These are phyloP conservation scores for Drosophila seguyi DNA, from an alignment of 1,140 invertebrate species.

Conservation along the genomic window DNA sequence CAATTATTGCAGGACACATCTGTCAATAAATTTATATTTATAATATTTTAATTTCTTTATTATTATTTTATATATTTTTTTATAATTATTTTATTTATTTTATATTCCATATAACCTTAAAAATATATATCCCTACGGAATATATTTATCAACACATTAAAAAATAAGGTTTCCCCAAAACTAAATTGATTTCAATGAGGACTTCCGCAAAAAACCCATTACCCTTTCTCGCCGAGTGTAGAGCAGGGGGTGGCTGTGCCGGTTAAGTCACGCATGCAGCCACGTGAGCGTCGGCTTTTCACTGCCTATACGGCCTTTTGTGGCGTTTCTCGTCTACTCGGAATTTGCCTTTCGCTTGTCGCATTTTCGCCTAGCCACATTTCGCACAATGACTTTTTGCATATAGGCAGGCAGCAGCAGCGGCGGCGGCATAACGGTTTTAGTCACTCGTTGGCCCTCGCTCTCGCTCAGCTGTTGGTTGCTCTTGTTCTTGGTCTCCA, in stretches of 20 bases:
- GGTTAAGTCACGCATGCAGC: conserved; percentile 33
- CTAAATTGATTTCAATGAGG: not conserved
- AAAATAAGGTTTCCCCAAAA: not conserved
- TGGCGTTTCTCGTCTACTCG: conserved; percentile 2
- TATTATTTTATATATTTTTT: not conserved
- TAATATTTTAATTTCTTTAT: not conserved
- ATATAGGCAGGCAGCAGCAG: no score
- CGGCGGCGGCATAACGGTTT: conserved; percentile 19
- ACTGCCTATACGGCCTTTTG: conserved; percentile 31
- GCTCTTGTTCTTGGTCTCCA: not conserved
- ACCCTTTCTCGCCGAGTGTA: conserved; percentile 1
- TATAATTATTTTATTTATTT: not conserved
- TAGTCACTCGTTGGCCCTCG: conserved; percentile 13
- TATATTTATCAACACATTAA: not conserved
- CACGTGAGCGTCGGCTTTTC: conserved; percentile 38
- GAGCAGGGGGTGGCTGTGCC: not conserved
- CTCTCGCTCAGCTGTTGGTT: not conserved
- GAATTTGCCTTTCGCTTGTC: conserved; percentile 4
- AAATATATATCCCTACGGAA: not conserved
- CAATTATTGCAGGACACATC: not conserved
- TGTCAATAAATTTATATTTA: not conserved
- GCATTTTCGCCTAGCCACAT: not conserved
- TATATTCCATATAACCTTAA: not conserved
- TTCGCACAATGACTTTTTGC: conserved; percentile 17
- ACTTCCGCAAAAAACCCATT: no score